Base-by-base conservation (phyloP, 2,797 vertebrate species). In the Schizothorax lantsangensis region DNA sequence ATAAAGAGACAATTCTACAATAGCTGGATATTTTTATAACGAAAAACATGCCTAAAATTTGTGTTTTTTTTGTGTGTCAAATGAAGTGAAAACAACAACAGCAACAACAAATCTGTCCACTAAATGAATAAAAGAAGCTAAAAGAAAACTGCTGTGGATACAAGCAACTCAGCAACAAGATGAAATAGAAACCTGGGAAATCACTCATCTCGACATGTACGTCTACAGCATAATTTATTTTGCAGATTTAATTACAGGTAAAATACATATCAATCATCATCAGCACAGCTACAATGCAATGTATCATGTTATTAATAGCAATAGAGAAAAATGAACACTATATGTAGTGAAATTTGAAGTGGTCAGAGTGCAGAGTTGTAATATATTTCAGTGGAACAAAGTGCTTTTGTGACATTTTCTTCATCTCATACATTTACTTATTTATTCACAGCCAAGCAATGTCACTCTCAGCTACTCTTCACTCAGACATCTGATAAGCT, bases 191-290 rank as follows among this genome's bases (percentile, higher is more conserved):
- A 77, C 26, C 73, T 52, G 47, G 19, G 17, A 19, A 54, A 52
- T 52, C 26, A 21, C 8, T 75, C 10, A 11, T 36, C 23, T 45
- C 12, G 1, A 73, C 23, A 7, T 21, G 62, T 64, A 64, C 9
- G 5, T 30, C 62, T 64, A 14, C 17, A 33, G 26, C 45, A 33
- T 26, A 52, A 52, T 23, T 6, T 21, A 54, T 36, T 54, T 36
- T 11, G 5, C 30, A 36, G 9, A 14, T 77, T 36, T 77, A 77
- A 77, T 33, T 52, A 52, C 5, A 75, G 45, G 47, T 4, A 36
- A 75, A 52, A 33, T 49, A 33, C 45, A 19, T 75, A 75, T 52
- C 73, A 75, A 75, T 75, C 26, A 33, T 33, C 73, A 75, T 21
- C 47, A 75, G 45, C 2, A 2, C 40, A 72, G 38, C 5, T 15